Evolutionary conservation across 2,888 invertebrate genomes (phyloP).

Genomic region (Eupithecia exiguata): DNA sequence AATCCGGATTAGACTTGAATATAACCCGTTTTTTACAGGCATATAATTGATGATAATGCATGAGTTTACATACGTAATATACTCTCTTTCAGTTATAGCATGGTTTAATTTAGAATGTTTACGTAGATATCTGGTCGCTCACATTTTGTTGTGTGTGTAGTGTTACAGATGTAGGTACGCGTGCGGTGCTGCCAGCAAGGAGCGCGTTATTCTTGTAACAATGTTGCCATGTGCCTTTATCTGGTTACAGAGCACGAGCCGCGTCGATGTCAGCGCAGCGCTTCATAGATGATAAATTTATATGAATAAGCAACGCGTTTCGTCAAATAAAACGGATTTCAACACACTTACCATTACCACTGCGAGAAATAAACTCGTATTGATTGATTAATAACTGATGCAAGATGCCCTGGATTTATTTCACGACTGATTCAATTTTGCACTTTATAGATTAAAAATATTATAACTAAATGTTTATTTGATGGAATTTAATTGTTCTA

Average conservation of each 20-base stretch:
- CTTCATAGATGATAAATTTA: constrained; percentile 66
- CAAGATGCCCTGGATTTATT: constrained; percentile 2
- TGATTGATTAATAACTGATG: not conserved
- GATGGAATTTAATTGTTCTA: constrained; percentile 23
- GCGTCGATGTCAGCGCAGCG: constrained; percentile 56
- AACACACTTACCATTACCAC: constrained; percentile 28
- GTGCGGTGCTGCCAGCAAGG: constrained; percentile 70
- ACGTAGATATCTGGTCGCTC: constrained; percentile 43
- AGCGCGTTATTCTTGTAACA: constrained; percentile 53
- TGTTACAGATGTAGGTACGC: constrained; percentile 79
- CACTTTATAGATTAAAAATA: constrained; percentile 12
- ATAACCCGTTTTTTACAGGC: constrained; percentile 62
- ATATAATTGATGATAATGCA: constrained; percentile 40
- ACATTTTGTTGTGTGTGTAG: constrained; percentile 75
- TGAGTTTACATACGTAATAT: constrained; percentile 45
- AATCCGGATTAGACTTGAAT: constrained; percentile 23
- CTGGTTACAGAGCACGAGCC: constrained; percentile 73
- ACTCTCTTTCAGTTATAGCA: constrained; percentile 66
- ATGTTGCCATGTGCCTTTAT: constrained; percentile 81
- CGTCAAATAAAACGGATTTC: constrained; percentile 41
- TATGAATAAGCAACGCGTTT: constrained; percentile 57
- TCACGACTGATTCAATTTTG: constrained; percentile 10
- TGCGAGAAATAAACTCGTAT: constrained; percentile 26
- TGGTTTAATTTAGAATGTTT: constrained; percentile 43
- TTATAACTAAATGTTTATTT: constrained; percentile 8